A percentile compares a stretch with the other conserved stretches of the same genome.
phyloP scores from a whole-genome alignment of 2,113 vertebrate species.

The Bombycilla garrulus region DNA sequence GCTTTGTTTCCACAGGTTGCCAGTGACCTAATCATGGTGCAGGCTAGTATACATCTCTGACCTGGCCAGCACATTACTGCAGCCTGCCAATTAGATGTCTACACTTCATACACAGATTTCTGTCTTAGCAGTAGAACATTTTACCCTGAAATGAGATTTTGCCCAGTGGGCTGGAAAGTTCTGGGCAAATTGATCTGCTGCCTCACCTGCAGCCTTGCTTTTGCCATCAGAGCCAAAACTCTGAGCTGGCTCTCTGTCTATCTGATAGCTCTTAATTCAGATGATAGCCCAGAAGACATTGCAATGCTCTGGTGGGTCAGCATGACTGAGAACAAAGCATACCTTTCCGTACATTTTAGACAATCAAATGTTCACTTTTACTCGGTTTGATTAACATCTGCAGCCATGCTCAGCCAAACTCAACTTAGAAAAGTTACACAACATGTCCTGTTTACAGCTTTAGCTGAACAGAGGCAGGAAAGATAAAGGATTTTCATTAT shows the following conservation, averaged over 20 bases:
- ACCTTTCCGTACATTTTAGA: not conserved
- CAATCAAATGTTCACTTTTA: not conserved
- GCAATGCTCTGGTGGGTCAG: not conserved
- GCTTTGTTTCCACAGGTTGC: constrained; percentile 46
- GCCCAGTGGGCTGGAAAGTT: constrained; percentile 8
- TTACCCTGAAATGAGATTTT: constrained; percentile 3
- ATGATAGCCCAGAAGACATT: not conserved
- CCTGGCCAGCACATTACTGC: not conserved
- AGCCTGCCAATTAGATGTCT: constrained; percentile 43
- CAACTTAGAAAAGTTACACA: not conserved
- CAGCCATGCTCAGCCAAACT: not conserved
- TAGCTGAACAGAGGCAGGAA: not conserved
- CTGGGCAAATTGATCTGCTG: not conserved
- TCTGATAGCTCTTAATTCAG: not conserved
- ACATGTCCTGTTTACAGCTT: not conserved
- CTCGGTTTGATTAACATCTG: constrained; percentile 19
- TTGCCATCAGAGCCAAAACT: not conserved
- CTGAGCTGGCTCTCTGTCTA: not conserved
- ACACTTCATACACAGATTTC: not conserved
- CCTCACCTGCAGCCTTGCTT: constrained; percentile 2
- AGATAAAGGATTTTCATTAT: constrained; percentile 7
- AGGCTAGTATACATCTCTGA: constrained; percentile 43
- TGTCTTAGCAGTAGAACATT: not conserved
- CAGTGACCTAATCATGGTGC: not conserved
- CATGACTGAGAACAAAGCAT: not conserved